Conservation (phyloP, 1,140 invertebrate species). For the Macrobrachium nipponense region DNA sequence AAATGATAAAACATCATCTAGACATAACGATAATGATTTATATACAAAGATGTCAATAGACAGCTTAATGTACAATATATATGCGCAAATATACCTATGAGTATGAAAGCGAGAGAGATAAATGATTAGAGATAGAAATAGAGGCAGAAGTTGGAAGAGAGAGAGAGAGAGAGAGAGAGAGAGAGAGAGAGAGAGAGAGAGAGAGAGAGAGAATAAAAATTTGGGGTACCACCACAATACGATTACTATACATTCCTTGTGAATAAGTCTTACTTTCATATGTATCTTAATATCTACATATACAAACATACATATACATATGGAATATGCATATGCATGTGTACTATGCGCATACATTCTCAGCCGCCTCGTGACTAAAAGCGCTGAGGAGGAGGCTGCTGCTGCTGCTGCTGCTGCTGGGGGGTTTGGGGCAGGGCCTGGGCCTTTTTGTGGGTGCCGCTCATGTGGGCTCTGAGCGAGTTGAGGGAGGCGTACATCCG, state of each 20-base stretch:
- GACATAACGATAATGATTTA: too few relatives aligned
- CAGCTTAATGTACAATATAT: background rate
- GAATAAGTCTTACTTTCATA: background rate
- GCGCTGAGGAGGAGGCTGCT: conserved; percentile 35
- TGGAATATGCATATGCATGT: conserved; percentile 72
- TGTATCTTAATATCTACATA: conserved; percentile 3
- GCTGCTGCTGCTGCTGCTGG: too few relatives aligned
- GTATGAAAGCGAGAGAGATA: background rate
- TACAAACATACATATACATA: conserved; percentile 4
- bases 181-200: background rate
- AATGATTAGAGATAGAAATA: background rate
- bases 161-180: background rate
- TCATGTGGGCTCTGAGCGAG: conserved; percentile 88
- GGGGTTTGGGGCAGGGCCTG: conserved; percentile 84
- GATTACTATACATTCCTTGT: too few relatives aligned
- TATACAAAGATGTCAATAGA: background rate
- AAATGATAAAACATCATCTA: too few relatives aligned
- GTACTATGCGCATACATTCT: too few relatives aligned
- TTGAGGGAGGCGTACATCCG: conserved; percentile 88
- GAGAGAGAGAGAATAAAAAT: background rate
- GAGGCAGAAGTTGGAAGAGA: too few relatives aligned
- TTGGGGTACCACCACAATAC: too few relatives aligned
- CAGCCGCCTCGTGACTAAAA: background rate
- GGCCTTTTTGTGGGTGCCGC: conserved; percentile 79
- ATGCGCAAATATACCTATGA: background rate